Percentiles rank a stretch among this genome's conserved stretches.
These are phyloP conservation scores for Merluccius polli DNA, from an alignment of 2,797 vertebrate species.

Conservation along the genomic window DNA sequence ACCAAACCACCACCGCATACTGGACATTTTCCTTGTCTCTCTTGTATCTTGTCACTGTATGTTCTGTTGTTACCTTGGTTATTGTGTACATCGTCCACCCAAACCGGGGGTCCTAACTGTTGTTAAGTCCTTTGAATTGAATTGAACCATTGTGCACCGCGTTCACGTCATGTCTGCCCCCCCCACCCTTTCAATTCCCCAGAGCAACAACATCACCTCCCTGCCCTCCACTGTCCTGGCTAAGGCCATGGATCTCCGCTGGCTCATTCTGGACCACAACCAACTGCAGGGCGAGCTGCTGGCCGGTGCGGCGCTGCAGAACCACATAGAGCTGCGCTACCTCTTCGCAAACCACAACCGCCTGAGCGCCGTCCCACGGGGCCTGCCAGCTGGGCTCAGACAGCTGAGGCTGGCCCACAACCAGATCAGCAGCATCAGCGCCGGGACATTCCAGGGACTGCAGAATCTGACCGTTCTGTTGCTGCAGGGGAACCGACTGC, in stretches of 20 bases:
- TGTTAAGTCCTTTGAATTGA: not conserved
- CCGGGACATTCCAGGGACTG: slow-evolving; percentile 58
- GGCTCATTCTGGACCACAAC: slow-evolving; percentile 77
- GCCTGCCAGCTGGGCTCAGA: slow-evolving; percentile 64
- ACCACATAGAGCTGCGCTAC: slow-evolving; percentile 63
- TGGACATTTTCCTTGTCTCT: not conserved
- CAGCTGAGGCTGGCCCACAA: slow-evolving; percentile 75
- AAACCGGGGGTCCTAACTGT: not conserved
- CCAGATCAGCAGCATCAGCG: slow-evolving; percentile 63
- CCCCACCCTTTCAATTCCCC: not conserved
- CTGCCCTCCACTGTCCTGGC: slow-evolving; percentile 50
- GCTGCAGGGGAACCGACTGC: slow-evolving; percentile 74
- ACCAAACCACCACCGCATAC: not conserved
- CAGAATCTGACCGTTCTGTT: slow-evolving; percentile 70
- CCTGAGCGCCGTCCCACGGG: slow-evolving; percentile 60
- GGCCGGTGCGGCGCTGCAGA: slow-evolving; percentile 44
- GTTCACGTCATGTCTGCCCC: not conserved
- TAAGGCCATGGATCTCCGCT: slow-evolving; percentile 65
- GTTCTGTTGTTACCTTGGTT: not conserved
- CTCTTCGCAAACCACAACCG: slow-evolving; percentile 74
- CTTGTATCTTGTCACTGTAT: not conserved
- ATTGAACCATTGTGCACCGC: not conserved
- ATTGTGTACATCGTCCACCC: not conserved
- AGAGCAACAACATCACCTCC: slow-evolving; percentile 70
- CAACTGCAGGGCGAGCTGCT: slow-evolving; percentile 59